phyloP scores from a whole-genome alignment of 1,140 invertebrate species.

The Nilaparvata lugens region DNA sequence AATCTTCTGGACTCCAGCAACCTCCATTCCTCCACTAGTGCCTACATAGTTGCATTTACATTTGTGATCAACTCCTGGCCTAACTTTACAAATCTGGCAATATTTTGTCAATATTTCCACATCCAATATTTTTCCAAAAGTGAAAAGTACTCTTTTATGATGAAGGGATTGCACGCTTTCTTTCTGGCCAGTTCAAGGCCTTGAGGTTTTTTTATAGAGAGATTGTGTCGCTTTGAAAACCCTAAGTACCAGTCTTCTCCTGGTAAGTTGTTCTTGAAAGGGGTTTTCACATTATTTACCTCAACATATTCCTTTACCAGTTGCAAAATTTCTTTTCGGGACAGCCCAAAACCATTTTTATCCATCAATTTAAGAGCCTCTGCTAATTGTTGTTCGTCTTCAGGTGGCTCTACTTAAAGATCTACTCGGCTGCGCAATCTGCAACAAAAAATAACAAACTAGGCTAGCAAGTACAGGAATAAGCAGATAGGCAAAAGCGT shows the following conservation, averaged over 20 bases:
- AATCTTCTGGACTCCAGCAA: no score
- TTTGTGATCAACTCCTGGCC: no score
- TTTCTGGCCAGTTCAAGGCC: constrained; percentile 31
- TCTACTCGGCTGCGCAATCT: no score
- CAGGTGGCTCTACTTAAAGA: neutral
- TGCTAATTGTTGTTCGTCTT: constrained; percentile 8
- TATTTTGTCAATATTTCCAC: no score
- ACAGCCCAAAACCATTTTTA: constrained; percentile 12
- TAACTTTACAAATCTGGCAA: no score
- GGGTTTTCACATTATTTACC: constrained; percentile 8
- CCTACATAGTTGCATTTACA: no score
- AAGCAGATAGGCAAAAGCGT: no score
- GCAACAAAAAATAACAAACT: no score
- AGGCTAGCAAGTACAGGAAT: no score
- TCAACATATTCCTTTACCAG: constrained; percentile 10
- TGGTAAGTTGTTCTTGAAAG: constrained; percentile 8
- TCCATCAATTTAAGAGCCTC: constrained; percentile 2
- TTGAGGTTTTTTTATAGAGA: constrained; percentile 24
- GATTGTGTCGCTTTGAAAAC: constrained; percentile 9
- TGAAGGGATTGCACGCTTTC: constrained; percentile 27
- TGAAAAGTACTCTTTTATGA: constrained; percentile 29
- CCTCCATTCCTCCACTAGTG: no score
- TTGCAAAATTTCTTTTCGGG: constrained; percentile 10
- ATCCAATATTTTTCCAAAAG: constrained; percentile 18
- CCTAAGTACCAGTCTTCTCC: constrained; percentile 11